Evolutionary conservation across 2,888 invertebrate genomes (phyloP), one percentile per base, ranked within the genome.

Genomic region (Crioceris asparagi): DNA sequence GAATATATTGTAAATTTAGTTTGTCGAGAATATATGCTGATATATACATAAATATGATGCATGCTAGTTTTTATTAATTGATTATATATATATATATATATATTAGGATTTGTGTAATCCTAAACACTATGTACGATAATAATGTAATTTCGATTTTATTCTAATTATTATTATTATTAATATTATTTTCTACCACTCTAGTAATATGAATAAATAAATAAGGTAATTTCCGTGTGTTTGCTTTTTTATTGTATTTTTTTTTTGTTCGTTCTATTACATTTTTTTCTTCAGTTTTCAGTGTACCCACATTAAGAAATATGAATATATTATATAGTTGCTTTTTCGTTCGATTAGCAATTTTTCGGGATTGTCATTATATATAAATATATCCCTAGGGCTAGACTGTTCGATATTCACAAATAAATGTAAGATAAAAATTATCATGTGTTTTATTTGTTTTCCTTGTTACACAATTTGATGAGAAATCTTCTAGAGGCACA

Each of bases 131-230:
- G 61, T 61, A 61, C 55, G 55, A 61, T 61, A 61, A 14, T 12
- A 30, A 30, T 30, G 17, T 30, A 17, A 60, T 61, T 61, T n/a
- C n/a, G n/a, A n/a, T n/a, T n/a, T n/a, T n/a, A n/a, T n/a, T n/a
- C n/a, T n/a, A n/a, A n/a, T n/a, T n/a, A n/a, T n/a, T 62, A 62
- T 61, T 59, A 61, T 60, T 56, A 61, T 62, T 62, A 61, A 17
- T 61, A 62, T 62, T 62, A 61, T 62, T 62, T 62, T 62, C 61
- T 62, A 62, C 62, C 62, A 62, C 61, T 49, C 59, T 62, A 61
- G 23, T 14, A 15, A 61, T 54, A 58, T 57, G 56, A 59, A 57
- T 53, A 52, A 56, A 52, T 52, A 41, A 53, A 47, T 50, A 51
- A 53, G 41, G 39, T 36, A 40, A 37, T 41, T 33, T 7, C 31